Percentiles rank a stretch among this genome's conserved stretches.
Evolutionary conservation across 1,140 invertebrate genomes (phyloP).

Genomic region (Platyscapa corneri): DNA sequence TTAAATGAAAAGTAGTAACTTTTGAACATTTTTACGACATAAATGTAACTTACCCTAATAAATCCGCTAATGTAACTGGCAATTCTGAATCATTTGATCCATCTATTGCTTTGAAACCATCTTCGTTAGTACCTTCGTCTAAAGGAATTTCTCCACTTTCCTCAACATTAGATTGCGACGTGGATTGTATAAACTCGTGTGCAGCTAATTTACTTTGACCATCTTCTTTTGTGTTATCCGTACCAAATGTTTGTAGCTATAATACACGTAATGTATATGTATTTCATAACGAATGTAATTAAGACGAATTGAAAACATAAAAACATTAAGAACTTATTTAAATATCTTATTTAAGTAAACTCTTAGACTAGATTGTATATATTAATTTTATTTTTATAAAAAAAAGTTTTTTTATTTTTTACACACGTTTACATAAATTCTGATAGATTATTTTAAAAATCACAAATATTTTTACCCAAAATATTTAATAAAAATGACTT

Average conservation of each 20-base stretch:
- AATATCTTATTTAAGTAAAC: too few relatives aligned
- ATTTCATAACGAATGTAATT: neutral
- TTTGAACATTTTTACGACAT: neutral
- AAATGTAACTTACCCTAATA: slow-evolving; percentile 79
- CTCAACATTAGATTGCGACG: slow-evolving; percentile 78
- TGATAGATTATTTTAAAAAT: too few relatives aligned
- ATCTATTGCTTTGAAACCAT: slow-evolving; percentile 72
- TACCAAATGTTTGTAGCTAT: slow-evolving; percentile 81
- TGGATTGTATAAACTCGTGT: slow-evolving; percentile 80
- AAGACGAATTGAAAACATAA: neutral
- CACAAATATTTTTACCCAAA: too few relatives aligned
- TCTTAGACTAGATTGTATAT: too few relatives aligned
- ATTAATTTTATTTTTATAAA: too few relatives aligned
- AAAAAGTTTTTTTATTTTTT: too few relatives aligned
- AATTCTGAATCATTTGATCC: slow-evolving; percentile 72
- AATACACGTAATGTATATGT: neutral
- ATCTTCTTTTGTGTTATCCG: slow-evolving; percentile 88
- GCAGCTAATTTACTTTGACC: slow-evolving; percentile 83
- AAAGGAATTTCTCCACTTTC: slow-evolving; percentile 78
- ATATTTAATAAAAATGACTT: too few relatives aligned
- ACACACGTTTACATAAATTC: too few relatives aligned
- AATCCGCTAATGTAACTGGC: slow-evolving; percentile 81
- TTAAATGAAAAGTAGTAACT: neutral
- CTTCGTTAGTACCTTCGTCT: slow-evolving; percentile 78
- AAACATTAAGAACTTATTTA: neutral